Percentiles rank a stretch among this genome's conserved stretches.
These are phyloP conservation scores for Cenopis cana DNA, from an alignment of 2,888 invertebrate genomes.

Conservation along the genomic window DNA sequence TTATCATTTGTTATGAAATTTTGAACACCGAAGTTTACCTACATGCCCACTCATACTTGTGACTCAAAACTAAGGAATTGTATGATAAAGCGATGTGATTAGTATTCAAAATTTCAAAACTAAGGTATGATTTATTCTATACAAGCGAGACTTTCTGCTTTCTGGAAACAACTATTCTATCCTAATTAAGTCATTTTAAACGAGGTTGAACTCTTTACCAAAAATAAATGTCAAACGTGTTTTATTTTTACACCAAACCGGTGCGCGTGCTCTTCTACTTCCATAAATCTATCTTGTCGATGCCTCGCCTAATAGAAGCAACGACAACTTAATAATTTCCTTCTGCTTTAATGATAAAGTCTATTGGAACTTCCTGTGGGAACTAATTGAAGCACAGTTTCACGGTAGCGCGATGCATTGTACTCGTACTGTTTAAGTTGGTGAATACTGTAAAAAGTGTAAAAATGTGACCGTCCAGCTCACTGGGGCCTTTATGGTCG, in stretches of 20 bases:
- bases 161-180: background rate
- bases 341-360: conserved; percentile 57
- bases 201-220: conserved; percentile 43
- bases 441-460: conserved; percentile 25
- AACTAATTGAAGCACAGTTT: conserved; percentile 41
- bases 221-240: conserved; percentile 51
- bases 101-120: background rate
- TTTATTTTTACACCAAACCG: conserved; percentile 62
- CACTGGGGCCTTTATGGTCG: too few species aligned
- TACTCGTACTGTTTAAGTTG: conserved; percentile 22
- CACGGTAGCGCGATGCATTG: conserved; percentile 37
- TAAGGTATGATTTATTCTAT: background rate
- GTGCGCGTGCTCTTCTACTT: conserved; percentile 51
- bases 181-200: conserved; percentile 2
- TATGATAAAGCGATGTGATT: background rate
- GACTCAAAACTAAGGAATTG: background rate
- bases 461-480: too few species aligned
- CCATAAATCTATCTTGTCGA: conserved; percentile 74
- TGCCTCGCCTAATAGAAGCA: conserved; percentile 69
- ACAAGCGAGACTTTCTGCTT: background rate
- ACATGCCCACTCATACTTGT: too few species aligned
- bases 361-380: conserved; percentile 48
- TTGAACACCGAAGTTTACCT: background rate
- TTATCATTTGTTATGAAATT: background rate
- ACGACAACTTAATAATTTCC: conserved; percentile 82